Evolutionary conservation across 2,113 vertebrate species (phyloP), one percentile per base, ranked within the genome.

Genomic region (Bos indicus): DNA sequence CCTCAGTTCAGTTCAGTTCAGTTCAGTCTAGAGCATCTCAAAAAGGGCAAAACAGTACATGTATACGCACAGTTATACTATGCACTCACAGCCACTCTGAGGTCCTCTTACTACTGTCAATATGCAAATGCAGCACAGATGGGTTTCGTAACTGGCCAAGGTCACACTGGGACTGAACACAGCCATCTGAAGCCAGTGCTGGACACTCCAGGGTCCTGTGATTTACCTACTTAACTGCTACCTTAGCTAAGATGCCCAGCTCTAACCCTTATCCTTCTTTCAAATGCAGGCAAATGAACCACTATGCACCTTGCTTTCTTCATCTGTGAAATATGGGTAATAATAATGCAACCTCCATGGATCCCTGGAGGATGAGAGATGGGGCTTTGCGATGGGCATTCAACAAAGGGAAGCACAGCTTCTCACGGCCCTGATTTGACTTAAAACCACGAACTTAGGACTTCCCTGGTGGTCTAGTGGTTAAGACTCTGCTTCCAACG

Each of bases 271-370:
- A 43, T 5, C 23, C 51, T 46, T 56, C 46, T 91, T 86, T 85
- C 81, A 56, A 30, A 80, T 8, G 46, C 16, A 64, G 56, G 81
- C 81, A n/a, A 23, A 46, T 11, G 88, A 91, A n/a, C 33, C 40
- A 17, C 21, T 26, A 43, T 26, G 36, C 5, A 54, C 56, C 33
- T 64, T 10, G 1, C 36, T 62, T 28, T 62, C 80, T 25, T 78
- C 11, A 28, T 36, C 28, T 80, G 11, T 17, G 43, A 54, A 23
- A n/a, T 3, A 12, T 15, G 33, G 23, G 2, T 15, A 36, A 16
- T 23, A 30, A 16, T 8, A 30, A 28, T 10, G 10, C n/a, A 3
- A 26, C 21, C 28, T 46, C n/a, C 21, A 3, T 1, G 26, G 9
- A 7, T 23, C n/a, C 14, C 48, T 23, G 23, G 36, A 62, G 14